These are phyloP conservation scores for Pharmacophagus antenor DNA, from an alignment of 2,888 invertebrate genomes.

Conservation along the genomic window DNA sequence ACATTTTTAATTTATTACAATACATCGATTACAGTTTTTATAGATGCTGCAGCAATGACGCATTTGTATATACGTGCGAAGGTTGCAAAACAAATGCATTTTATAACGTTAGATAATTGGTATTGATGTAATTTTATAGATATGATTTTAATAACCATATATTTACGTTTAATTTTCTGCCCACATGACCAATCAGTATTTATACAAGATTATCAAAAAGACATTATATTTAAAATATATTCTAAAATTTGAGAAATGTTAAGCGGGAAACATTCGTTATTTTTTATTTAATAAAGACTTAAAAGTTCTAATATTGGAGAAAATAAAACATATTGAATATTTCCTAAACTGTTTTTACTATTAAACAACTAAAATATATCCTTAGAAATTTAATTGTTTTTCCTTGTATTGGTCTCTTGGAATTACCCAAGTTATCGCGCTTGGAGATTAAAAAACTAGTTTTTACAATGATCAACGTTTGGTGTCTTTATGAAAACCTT, in stretches of 20 bases:
- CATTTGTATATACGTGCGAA: background rate
- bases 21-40: background rate
- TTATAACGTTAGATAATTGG: background rate
- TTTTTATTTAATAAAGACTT: no score
- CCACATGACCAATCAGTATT: background rate
- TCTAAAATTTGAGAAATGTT: no score
- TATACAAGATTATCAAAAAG: background rate
- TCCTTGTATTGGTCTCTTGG: background rate
- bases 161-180: background rate
- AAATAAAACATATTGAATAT: background rate
- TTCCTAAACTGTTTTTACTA: background rate
- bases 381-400: background rate
- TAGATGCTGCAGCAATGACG: background rate
- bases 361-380: background rate
- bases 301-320: background rate
- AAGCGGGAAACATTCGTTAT: no score
- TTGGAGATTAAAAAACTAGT: background rate
- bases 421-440: background rate
- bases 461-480: background rate
- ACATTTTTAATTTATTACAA: no score
- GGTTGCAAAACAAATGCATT: background rate
- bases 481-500: background rate
- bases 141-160: background rate
- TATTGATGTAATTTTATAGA: background rate
- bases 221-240: background rate